Conservation (phyloP, 2,797 vertebrate genomes). For the Rhynchotus rufescens region DNA sequence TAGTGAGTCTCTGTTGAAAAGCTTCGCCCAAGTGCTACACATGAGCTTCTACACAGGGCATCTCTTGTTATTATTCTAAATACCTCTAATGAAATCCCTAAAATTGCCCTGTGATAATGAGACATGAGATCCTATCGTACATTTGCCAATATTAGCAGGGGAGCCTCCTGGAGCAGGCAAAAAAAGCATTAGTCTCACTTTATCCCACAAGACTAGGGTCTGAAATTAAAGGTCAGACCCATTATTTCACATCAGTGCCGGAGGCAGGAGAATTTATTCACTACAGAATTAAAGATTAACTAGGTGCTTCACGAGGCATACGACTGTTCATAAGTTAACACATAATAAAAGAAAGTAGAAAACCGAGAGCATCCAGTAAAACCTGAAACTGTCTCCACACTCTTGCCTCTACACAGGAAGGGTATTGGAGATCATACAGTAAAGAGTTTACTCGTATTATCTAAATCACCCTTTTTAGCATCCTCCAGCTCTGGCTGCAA, state of each 20-base stretch:
- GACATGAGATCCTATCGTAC: not conserved
- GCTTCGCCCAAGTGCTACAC: not conserved
- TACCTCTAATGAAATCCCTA: not conserved
- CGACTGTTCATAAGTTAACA: conserved; percentile 34
- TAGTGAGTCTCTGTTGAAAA: not conserved
- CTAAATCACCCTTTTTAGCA: not conserved
- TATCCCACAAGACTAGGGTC: conserved; percentile 33
- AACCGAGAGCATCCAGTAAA: not conserved
- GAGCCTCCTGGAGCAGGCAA: not conserved
- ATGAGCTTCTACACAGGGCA: not conserved
- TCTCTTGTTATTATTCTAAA: not conserved
- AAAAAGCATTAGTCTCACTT: conserved; percentile 36
- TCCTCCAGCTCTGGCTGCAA: not conserved
- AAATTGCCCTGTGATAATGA: not conserved
- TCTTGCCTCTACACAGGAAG: not conserved
- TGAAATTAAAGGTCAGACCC: conserved; percentile 72
- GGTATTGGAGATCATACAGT: not conserved
- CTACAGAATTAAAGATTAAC: conserved; percentile 66
- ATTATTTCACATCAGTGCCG: conserved; percentile 61
- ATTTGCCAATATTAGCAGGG: not conserved
- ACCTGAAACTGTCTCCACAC: not conserved
- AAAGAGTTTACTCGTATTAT: not conserved
- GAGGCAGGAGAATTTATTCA: conserved; percentile 63
- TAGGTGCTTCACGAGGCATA: conserved; percentile 21
- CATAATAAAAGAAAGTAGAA: not conserved